Conservation (phyloP, 2,797 vertebrate species). For the Schizopygopsis pylzovi region DNA sequence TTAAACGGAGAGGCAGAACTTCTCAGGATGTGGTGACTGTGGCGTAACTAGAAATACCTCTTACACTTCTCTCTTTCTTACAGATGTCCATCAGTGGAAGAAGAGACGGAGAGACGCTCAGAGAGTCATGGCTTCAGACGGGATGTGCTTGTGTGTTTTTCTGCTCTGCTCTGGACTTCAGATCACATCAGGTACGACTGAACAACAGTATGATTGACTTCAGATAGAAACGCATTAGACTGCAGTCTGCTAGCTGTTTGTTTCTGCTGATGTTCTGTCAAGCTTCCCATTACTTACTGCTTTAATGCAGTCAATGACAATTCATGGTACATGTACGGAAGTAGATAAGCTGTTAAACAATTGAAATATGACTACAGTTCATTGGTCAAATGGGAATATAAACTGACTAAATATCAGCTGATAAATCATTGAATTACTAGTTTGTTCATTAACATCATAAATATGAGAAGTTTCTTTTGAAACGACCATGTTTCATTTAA, state of each 20-base stretch:
- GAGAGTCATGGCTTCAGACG: neutral
- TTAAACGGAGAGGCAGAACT: neutral
- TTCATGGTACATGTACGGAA: neutral
- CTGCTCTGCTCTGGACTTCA: slow-evolving; percentile 9
- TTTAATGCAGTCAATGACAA: neutral
- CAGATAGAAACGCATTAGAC: too few relatives aligned
- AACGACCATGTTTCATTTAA: too few relatives aligned
- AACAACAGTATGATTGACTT: neutral
- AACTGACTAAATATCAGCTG: too few relatives aligned
- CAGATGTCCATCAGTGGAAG: neutral
- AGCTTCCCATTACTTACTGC: neutral
- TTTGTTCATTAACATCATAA: too few relatives aligned
- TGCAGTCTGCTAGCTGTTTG: too few relatives aligned
- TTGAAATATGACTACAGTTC: too few relatives aligned
- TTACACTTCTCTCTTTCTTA: neutral
- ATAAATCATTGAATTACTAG: too few relatives aligned
- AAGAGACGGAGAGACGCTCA: neutral
- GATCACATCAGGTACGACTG: neutral
- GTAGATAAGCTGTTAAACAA: too few relatives aligned
- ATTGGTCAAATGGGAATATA: too few relatives aligned
- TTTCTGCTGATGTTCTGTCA: neutral
- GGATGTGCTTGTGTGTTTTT: neutral
- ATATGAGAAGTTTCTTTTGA: too few relatives aligned
- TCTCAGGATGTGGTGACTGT: neutral
- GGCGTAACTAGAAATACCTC: fast-evolving